Base-by-base conservation (phyloP, 30 jellyfish, hydroid and myxozoan species). In the Turritopsis rubra region DNA sequence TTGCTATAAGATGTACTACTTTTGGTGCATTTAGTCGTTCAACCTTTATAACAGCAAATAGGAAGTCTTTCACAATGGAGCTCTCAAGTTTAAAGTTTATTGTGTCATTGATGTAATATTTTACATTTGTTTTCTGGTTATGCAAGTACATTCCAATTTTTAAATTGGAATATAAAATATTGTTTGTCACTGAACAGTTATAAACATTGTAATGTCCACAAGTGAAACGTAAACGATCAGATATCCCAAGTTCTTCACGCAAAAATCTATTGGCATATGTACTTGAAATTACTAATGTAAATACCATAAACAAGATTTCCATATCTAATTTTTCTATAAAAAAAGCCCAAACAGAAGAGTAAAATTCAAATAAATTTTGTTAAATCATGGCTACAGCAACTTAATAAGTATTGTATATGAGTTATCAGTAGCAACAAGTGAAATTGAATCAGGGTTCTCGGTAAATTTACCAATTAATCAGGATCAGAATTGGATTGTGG, bases 191-290 rank as follows among this genome's bases (percentile, higher is more conserved):
- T 65, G 85, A 25, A 29, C 88, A 82, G 85, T 82, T 82, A 29
- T 82, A 82, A 71, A 65, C 70, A 23, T 70, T 54, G 75, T 82
- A n/a, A 16, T 24, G 21, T 16, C 88, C 88, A 71, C 88, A 65
- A 17, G 88, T 82, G 25, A 82, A 82, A 18, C 88, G 54, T 16
- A 82, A 29, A 13, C 88, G 52, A 71, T 82, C 88, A 65, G 88
- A 52, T 28, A 41, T 24, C 4, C 88, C 88, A 66, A 82, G 88
- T 65, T 82, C 88, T 31, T 82, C 88, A 22, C 88, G 60, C 29
- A 21, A 21, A 71, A 65, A 82, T 29, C 88, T 66, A 3, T 80
- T 84, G n/a, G 31, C 79, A 53, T n/a, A 30, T 7, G 0, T 19
- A 68, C 28, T n/a, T 68, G 77, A 27, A n/a, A 68, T 9, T 68